Evolutionary conservation across 2,888 invertebrate genomes (phyloP).

Genomic region (Cotesia congregata): DNA sequence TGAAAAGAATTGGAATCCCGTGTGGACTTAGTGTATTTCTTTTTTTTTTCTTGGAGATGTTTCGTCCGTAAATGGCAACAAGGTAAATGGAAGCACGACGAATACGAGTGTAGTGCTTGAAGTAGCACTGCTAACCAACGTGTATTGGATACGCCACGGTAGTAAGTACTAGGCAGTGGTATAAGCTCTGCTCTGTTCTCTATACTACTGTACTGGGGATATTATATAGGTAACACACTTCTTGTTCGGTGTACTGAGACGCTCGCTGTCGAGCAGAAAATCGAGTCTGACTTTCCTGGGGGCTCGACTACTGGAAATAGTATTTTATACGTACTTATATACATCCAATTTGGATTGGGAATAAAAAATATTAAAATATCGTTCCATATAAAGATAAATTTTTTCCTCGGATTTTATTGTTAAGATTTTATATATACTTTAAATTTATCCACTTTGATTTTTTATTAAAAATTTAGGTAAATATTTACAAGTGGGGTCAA

Average conservation of each 20-base stretch:
- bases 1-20: conserved; percentile 19
- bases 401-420: not conserved
- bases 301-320: conserved; percentile 17
- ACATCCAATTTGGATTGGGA: not conserved
- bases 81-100: conserved; percentile 4
- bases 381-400: not conserved
- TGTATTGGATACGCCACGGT: not conserved
- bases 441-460: too few relatives aligned
- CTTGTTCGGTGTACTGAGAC: not conserved
- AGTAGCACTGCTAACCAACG: not conserved
- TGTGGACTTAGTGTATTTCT: conserved; percentile 1
- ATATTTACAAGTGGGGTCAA: too few relatives aligned
- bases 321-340: not conserved
- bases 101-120: conserved; percentile 27
- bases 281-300: conserved; percentile 35
- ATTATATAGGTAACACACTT: not conserved
- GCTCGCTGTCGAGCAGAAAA: conserved; percentile 31
- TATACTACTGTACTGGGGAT: not conserved
- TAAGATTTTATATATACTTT: not conserved
- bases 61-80: conserved; percentile 24
- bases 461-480: too few relatives aligned
- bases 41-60: conserved; percentile 12
- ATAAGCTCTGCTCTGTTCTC: not conserved
- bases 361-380: not conserved
- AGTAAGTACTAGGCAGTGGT: not conserved